Percentiles rank a stretch among this genome's conserved stretches.
Evolutionary conservation across 2,113 vertebrate genomes (phyloP).

Genomic region (Halichoerus grypus): DNA sequence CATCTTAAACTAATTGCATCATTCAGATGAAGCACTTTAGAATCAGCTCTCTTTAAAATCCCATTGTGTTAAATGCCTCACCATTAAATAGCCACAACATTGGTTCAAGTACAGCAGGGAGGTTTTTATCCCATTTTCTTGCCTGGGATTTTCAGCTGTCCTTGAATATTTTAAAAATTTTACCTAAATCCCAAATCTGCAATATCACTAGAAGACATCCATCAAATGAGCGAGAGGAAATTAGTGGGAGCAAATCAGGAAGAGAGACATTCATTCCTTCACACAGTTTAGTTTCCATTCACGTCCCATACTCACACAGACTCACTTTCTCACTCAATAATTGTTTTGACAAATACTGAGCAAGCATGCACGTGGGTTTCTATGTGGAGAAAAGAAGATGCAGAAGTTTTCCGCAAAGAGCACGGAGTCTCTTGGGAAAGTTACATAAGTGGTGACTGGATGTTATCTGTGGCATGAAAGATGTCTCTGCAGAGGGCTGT

Average conservation of each 20-base stretch:
- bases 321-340: neutral
- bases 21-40: conserved; percentile 34
- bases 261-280: neutral
- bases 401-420: neutral
- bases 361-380: neutral
- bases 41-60: conserved; percentile 64
- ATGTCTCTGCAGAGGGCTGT: neutral
- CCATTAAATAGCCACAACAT: neutral
- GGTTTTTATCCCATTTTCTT: neutral
- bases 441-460: neutral
- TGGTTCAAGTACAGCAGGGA: neutral
- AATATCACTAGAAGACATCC: neutral
- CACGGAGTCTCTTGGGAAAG: neutral
- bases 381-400: neutral
- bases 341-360: neutral
- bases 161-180: neutral
- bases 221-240: neutral
- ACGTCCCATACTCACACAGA: neutral
- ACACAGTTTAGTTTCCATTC: neutral
- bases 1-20: conserved; percentile 42
- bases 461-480: neutral
- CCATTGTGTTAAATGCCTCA: neutral
- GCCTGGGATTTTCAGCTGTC: neutral
- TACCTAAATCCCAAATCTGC: neutral
- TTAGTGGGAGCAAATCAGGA: neutral